Evolutionary conservation across 1,140 invertebrate genomes (phyloP), one percentile per base, ranked within the genome.

Genomic region (Ooceraea biroi): DNA sequence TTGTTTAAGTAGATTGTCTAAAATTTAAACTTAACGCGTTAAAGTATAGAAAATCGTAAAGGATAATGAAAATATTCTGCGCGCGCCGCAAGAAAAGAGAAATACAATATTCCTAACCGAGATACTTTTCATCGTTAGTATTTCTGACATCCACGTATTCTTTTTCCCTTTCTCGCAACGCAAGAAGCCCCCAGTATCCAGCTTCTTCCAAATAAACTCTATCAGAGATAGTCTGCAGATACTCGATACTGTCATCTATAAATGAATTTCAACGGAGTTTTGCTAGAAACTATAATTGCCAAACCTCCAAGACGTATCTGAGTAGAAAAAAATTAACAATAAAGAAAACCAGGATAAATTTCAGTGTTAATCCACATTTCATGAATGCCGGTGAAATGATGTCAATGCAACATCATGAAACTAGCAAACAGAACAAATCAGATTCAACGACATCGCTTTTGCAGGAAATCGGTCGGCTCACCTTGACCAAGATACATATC

Each of bases 401-500:
- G 7, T 36, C 36, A 36, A 36, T 36, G 2, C 7, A 36, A 36
- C 36, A 36, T 36, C 2, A 7, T 7, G 7, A 36, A 7, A 36
- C 7, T 36, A n/a, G n/a, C 7, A 36, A 36, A 36, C 36, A 36
- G 7, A 36, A 36, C 2, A 7, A 36, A 36, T 36, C 2, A 36
- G 36, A 36, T 36, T 36, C 36, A 36, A 36, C 36, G 7, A 36
- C 7, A 7, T 36, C 36, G 36, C 36, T 19, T 0, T 11, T 22
- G 36, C 17, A 1, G 5, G n/a, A n/a, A n/a, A n/a, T n/a, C n/a
- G 14, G 30, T 12, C 14, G 22, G 48, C 90, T 90, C 90, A 95
- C 95, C 95, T 94, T 95, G 95, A 57, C 94, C 93, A 89, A 95
- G 94, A 91, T 91, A 95, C 90, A 94, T 94, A 85, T 95, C 94